Base-by-base conservation (phyloP, 1,140 invertebrate genomes). In the Triops cancriformis region DNA sequence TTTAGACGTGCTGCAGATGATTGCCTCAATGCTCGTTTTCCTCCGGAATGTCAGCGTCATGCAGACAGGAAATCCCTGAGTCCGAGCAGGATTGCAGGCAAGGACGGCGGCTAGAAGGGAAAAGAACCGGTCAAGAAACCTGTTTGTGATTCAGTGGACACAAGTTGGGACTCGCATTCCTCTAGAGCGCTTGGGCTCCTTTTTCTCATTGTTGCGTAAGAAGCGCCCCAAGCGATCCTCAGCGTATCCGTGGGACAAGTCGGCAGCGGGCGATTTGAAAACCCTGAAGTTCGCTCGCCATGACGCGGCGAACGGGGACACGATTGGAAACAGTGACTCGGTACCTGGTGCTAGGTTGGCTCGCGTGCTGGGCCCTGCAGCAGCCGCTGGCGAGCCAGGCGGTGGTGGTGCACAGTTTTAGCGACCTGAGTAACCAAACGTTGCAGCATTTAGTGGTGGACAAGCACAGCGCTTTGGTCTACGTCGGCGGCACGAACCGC, bases 401-500 rank as follows among this genome's bases (percentile, higher is more conserved):
- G 26, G 41, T 45, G 26, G 37, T 76, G 14, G 75, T 76, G 14
- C 26, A 27, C 26, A 45, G n/a, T 23, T 76, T 76, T 51, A 41
- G n/a, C 45, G 78, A 73, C 74, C 37, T 26, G 28, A 73, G 73
- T 27, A 64, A 42, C 43, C 80, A 79, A 42, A 80, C 82, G 64
- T 87, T 88, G 79, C 84, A 95, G 85, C 94, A 97, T 85, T 87
- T 98, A 79, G 92, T 94, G 37, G 92, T 97, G 77, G 94, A 98
- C 85, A 94, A 92, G 83, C 93, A 94, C 85, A 96, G 94, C 18
- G 95, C 94, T 43, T 88, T 94, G 72, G 89, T 98, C 11, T 98
- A 95, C 87, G 89, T 98, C 73, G 97, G 96, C 75, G 96, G 93
- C 45, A 93, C 97, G 10, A 99, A 99, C 86, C 88, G 90, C 75